Conservation (phyloP, 2,888 invertebrate genomes). For the Acrobasis repandana region DNA sequence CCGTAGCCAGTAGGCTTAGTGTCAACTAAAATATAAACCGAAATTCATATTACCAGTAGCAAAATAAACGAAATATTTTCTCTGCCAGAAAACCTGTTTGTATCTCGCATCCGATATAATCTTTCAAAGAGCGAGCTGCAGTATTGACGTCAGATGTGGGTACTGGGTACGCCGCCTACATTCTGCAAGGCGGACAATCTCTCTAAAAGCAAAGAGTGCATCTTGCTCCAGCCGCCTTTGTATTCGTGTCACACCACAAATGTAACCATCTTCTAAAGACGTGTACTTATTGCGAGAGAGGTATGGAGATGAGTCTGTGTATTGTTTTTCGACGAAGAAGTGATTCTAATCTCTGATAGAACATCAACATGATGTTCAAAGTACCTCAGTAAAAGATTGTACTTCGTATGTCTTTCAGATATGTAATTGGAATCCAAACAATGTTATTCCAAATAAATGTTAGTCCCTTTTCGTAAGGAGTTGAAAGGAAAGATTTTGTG, state of each 20-base stretch:
- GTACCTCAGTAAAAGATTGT: neutral
- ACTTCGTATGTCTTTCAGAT: neutral
- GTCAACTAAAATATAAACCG: neutral
- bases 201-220: constrained; percentile 63
- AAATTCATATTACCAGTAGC: neutral
- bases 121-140: constrained; percentile 16
- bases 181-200: constrained; percentile 47
- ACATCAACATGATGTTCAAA: neutral
- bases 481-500: constrained; percentile 49
- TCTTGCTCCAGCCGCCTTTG: constrained; percentile 47
- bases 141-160: neutral
- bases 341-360: constrained; percentile 23
- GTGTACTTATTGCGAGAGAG: constrained; percentile 14
- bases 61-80: neutral
- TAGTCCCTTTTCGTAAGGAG: constrained; percentile 41
- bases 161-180: constrained; percentile 16
- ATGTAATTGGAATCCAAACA: neutral
- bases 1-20: neutral
- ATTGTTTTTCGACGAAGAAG: constrained; percentile 8
- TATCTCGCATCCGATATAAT: constrained; percentile 14
- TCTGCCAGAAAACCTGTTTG: constrained; percentile 4
- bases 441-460: constrained; percentile 37
- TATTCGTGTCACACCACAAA: constrained; percentile 43
- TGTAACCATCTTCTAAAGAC: constrained; percentile 62
- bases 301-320: neutral